Percentiles rank a stretch among this genome's conserved stretches.
These are phyloP conservation scores for Heliconius aoede DNA, from an alignment of 2,888 invertebrate species.

Conservation along the genomic window DNA sequence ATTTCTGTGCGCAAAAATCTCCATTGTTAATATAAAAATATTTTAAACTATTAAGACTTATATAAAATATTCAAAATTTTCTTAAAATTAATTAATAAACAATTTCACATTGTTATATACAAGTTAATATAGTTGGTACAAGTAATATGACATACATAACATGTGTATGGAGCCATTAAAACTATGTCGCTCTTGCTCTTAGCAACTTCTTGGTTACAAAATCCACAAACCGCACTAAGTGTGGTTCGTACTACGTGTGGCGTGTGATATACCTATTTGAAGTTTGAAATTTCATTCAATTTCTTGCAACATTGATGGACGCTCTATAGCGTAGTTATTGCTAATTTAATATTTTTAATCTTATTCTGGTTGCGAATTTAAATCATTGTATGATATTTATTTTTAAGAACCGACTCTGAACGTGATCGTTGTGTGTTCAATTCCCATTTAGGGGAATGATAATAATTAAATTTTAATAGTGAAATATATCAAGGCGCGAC, in stretches of 20 bases:
- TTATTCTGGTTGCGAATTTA: no score
- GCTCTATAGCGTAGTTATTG: neutral
- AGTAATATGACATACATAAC: neutral
- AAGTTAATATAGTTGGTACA: neutral
- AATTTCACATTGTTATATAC: neutral
- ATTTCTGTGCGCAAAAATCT: no score
- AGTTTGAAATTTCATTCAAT: constrained; percentile 17
- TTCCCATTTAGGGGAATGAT: neutral
- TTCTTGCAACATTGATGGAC: neutral
- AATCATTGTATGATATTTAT: no score
- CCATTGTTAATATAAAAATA: no score
- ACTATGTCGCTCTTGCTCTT: constrained; percentile 29
- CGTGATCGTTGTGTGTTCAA: neutral
- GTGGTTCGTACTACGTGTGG: neutral
- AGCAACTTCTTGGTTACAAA: constrained; percentile 41
- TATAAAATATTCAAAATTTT: neutral
- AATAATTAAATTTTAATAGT: no score
- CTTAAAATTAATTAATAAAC: neutral
- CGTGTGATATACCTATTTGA: constrained; percentile 8
- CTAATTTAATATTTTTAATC: neutral
- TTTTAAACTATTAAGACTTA: no score
- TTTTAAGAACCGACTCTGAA: no score
- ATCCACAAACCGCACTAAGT: constrained; percentile 38
- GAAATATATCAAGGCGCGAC: no score
- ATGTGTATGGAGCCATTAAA: constrained; percentile 28